A percentile compares a stretch with the other conserved stretches of the same genome.
These are phyloP conservation scores for Stigmatopora nigra DNA, from an alignment of 2,113 vertebrate genomes.

Conservation along the genomic window DNA sequence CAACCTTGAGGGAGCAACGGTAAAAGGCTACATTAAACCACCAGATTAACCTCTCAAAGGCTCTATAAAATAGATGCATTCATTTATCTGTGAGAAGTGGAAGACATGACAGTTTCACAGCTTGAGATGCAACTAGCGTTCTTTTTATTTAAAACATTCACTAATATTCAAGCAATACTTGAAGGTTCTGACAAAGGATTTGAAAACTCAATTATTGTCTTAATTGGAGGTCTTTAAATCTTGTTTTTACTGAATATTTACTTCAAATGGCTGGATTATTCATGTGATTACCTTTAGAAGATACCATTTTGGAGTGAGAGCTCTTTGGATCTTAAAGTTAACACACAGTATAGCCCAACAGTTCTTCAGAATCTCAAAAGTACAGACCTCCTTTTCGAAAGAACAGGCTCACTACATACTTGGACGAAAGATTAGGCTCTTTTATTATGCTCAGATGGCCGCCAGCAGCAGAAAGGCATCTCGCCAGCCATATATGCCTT, in stretches of 20 bases:
- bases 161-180: conserved; percentile 13
- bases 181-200: conserved; percentile 17
- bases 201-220: conserved; percentile 32
- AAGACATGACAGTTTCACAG: conserved; percentile 1
- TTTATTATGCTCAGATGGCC: conserved; percentile 49
- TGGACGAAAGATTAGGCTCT: conserved; percentile 48
- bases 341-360: conserved; percentile 33
- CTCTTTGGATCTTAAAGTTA: conserved; percentile 53
- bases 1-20: conserved; percentile 51
- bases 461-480: conserved; percentile 45
- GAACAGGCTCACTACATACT: conserved; percentile 39
- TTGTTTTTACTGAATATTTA: conserved; percentile 39
- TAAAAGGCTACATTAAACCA: conserved; percentile 63
- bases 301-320: conserved; percentile 35
- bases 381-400: conserved; percentile 40
- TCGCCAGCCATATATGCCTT: conserved; percentile 46
- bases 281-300: conserved; percentile 45
- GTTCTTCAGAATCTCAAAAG: conserved; percentile 27
- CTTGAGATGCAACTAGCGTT: not conserved
- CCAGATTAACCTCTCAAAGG: conserved; percentile 60
- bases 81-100: conserved; percentile 4
- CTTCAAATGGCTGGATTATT: conserved; percentile 52
- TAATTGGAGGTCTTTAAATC: conserved; percentile 28
- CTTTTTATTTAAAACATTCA: conserved; percentile 8
- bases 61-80: conserved; percentile 45